Evolutionary conservation across 1,140 invertebrate genomes (phyloP).

Genomic region (Halyomorpha halys): DNA sequence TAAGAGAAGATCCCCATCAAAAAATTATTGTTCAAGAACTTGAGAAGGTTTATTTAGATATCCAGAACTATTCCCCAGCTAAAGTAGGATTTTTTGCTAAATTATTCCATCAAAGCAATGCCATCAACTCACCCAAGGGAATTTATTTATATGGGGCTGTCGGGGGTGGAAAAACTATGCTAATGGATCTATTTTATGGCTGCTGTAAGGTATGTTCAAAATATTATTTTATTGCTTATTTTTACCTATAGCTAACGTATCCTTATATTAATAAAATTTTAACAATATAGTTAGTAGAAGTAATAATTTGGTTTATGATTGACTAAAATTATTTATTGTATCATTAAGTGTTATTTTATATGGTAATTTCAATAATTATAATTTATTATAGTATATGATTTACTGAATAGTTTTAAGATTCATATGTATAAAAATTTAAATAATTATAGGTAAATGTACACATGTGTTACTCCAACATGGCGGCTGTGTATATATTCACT

Average conservation of each 20-base stretch:
- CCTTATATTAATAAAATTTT: too few species aligned
- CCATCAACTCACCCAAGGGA: slow-evolving; percentile 52
- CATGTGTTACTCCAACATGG: too few species aligned
- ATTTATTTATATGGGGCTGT: slow-evolving; percentile 77
- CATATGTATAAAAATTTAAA: too few species aligned
- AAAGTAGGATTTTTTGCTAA: slow-evolving; percentile 38
- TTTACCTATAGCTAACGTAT: too few species aligned
- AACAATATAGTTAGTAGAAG: background rate
- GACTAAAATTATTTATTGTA: too few species aligned
- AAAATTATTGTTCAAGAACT: slow-evolving; percentile 52
- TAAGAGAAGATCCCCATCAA: slow-evolving; percentile 60
- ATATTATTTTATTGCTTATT: slow-evolving; percentile 9
- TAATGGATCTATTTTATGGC: slow-evolving; percentile 96
- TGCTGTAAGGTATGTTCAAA: slow-evolving; percentile 48
- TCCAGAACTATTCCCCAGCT: slow-evolving; percentile 49
- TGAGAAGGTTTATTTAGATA: slow-evolving; percentile 54
- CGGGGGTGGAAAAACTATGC: slow-evolving; percentile 94
- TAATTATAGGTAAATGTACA: too few species aligned
- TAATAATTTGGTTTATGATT: background rate
- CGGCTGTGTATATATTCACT: too few species aligned
- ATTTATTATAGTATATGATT: too few species aligned
- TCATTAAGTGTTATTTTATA: too few species aligned
- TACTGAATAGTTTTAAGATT: too few species aligned
- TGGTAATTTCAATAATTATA: too few species aligned
- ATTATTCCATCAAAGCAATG: slow-evolving; percentile 39